Evolutionary conservation across 2,888 invertebrate species (phyloP).

Genomic region (Oxycera nigricornis): DNA sequence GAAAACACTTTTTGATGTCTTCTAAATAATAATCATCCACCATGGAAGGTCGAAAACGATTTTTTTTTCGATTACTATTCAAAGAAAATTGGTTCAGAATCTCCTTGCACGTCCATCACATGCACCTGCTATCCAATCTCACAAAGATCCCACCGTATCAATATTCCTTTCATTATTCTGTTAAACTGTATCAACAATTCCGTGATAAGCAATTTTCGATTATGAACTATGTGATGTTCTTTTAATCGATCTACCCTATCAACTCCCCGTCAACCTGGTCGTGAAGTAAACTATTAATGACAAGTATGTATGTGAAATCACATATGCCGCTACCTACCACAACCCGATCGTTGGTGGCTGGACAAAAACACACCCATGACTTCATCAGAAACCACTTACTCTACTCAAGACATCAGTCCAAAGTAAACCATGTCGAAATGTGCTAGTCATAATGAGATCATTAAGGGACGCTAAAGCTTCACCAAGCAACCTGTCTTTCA

Average conservation of each 20-base stretch:
- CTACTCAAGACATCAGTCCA: conserved; percentile 35
- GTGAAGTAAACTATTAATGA: not conserved
- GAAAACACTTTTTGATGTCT: too few species aligned
- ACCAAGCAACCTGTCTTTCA: conserved; percentile 30
- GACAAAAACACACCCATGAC: not conserved
- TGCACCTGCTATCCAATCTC: too few species aligned
- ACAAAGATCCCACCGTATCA: not conserved
- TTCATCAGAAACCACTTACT: not conserved
- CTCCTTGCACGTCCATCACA: not conserved
- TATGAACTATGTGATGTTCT: not conserved
- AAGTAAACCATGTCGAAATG: conserved; percentile 40
- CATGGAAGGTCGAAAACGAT: too few species aligned
- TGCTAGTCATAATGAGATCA: conserved; percentile 40
- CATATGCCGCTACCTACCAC: not conserved
- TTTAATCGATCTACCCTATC: conserved; percentile 1
- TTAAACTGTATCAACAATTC: conserved; percentile 28
- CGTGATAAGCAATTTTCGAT: conserved; percentile 16
- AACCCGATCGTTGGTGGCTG: not conserved
- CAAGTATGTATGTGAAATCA: not conserved
- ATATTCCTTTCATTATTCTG: conserved; percentile 4
- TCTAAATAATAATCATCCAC: too few species aligned
- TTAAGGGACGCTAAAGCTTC: conserved; percentile 36
- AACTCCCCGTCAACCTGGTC: not conserved
- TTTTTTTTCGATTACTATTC: too few species aligned
- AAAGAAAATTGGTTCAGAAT: too few species aligned